These are phyloP conservation scores for Ophiothrix spiculata DNA, from an alignment of 35 echinoderm and acorn worm species.

Conservation along the genomic window DNA sequence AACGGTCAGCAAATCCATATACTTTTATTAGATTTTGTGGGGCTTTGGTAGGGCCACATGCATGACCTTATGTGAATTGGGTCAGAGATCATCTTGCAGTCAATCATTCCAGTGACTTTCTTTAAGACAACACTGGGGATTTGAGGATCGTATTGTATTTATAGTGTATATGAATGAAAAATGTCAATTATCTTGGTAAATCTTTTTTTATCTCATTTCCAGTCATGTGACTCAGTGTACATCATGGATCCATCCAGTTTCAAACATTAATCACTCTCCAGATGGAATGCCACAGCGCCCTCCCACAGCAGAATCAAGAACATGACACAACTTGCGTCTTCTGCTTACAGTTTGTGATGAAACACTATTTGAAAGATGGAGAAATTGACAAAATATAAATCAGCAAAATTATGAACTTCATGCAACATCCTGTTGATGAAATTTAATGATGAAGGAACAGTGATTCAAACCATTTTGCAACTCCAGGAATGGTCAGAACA, in stretches of 20 bases:
- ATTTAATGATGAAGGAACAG: too few species aligned
- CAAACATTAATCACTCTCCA: conserved; percentile 59
- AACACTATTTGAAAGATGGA: too few species aligned
- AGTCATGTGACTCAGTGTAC: conserved; percentile 87
- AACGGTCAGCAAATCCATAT: neutral
- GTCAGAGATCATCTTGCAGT: too few species aligned
- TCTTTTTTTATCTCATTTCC: conserved; percentile 36
- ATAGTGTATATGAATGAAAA: neutral
- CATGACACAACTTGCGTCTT: conserved; percentile 3
- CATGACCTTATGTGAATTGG: too few species aligned
- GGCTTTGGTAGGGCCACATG: neutral
- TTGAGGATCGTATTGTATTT: neutral
- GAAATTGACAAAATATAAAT: too few species aligned
- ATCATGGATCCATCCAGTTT: conserved; percentile 78
- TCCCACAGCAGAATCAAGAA: conserved; percentile 43
- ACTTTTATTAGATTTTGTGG: neutral
- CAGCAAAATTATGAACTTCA: too few species aligned
- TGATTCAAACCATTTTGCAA: too few species aligned
- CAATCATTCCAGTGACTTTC: too few species aligned
- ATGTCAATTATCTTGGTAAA: neutral
- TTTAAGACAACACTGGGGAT: too few species aligned
- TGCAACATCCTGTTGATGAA: too few species aligned
- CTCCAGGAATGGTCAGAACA: too few species aligned
- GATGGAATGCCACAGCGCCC: neutral
- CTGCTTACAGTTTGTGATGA: neutral